Evolutionary conservation across 2,797 vertebrate species (phyloP).

Genomic region (Oophaga sylvatica): DNA sequence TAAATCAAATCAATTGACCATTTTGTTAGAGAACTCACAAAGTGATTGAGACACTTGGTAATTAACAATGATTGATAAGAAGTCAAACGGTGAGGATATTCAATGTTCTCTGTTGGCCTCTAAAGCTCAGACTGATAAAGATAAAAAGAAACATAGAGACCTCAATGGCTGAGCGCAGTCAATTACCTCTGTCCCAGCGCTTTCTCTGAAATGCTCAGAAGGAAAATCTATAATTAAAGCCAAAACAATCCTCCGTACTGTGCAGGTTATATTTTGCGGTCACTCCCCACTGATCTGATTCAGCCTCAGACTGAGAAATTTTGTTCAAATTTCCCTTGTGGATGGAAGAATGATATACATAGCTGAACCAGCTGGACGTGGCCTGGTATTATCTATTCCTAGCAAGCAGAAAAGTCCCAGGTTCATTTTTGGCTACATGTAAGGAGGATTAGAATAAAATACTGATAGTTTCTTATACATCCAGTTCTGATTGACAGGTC

Average conservation of each 20-base stretch:
- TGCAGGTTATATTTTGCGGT: constrained; percentile 23
- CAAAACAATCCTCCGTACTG: constrained; percentile 21
- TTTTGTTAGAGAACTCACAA: neutral
- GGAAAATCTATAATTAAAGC: constrained; percentile 45
- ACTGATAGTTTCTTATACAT: neutral
- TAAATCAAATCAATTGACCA: neutral
- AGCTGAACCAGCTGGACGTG: neutral
- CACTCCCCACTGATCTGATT: constrained; percentile 17
- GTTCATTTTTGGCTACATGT: neutral
- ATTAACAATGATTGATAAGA: constrained; percentile 6
- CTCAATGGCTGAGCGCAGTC: neutral
- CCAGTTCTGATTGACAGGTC: neutral
- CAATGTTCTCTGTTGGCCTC: neutral
- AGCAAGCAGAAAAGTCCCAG: neutral
- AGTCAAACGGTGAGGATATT: constrained; percentile 3
- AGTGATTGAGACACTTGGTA: neutral
- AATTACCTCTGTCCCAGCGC: constrained; percentile 39
- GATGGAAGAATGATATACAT: constrained; percentile 15
- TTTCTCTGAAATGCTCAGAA: constrained; percentile 24
- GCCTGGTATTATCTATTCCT: neutral
- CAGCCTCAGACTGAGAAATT: neutral
- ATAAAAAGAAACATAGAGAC: constrained; percentile 5
- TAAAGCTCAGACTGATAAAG: constrained; percentile 29
- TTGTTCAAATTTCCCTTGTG: constrained; percentile 1
- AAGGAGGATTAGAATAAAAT: neutral